Evolutionary conservation across 2,797 vertebrate species (phyloP), one percentile per base, ranked within the genome.

Genomic region (Dicrostonyx torquatus): DNA sequence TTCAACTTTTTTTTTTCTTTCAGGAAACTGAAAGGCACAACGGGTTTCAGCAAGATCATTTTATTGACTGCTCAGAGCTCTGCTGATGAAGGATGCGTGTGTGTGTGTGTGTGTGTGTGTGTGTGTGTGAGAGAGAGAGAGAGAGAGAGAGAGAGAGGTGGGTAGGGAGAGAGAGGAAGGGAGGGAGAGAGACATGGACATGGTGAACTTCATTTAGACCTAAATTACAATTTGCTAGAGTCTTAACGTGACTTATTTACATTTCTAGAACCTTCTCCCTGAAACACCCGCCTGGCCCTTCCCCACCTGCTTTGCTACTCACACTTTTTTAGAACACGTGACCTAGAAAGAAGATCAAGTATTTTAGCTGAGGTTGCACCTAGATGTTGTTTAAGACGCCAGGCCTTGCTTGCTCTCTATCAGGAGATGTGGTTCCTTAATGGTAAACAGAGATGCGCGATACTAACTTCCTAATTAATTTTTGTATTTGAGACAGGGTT

Each of bases 301-400:
- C 80, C 90, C 70, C 37, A 24, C 26, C n/a, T 95, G 18, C 4
- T 45, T 53, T 77, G 31, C 31, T 29, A 37, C 24, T 91, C 93
- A 87, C 2, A 55, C 95, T 97, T 97, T 92, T 95, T 97, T 62
- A 86, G 90, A 89, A 97, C 97, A 95, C 29, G 10, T 14, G 76
- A 92, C 94, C 40, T 13, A 0, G 45, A 84, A 76, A 97, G 93
- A 94, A 96, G 60, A 26, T 89, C 73, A 29, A 20, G 77, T 91
- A 34, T 86, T 96, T 97, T 98, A 96, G 60, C 91, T 75, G 89
- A 95, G 83, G 13, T 31, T 64, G 10, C 87, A 1, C 58, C 31
- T 95, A 48, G 45, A 95, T 53, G 26, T 64, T 90, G 93, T 82
- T 94, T 66, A 91, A 90, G 80, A 95, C 24, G 11, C 89, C 95